Base-by-base conservation (phyloP, 2,113 vertebrate species). In the Erythrolamprus reginae region DNA sequence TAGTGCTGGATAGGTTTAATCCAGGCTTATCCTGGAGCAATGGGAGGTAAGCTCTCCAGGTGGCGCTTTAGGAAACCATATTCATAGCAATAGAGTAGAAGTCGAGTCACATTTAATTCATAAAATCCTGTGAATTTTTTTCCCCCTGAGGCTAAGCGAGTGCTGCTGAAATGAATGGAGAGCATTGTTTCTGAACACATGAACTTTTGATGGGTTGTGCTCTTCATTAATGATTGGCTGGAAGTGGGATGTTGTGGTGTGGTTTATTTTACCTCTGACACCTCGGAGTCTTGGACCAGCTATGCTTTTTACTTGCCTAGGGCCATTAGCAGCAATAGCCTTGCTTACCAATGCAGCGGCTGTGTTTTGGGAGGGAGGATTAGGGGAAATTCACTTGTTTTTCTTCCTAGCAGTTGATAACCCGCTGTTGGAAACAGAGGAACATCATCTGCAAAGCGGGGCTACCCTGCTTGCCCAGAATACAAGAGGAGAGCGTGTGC, bases 391-490 rank as follows among this genome's bases (percentile, higher is more conserved):
- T 51, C 7, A 51, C 48, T 87, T 90, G 58, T 55, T 90, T 90
- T 82, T 53, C 58, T 90, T 70, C 5, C 10, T 24, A 56, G 86
- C 90, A 10, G 65, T 56, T 48, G 85, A 87, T 26, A 86, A 51
- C 38, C 10, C 42, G 26, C 61, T 51, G 48, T 58, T 42, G 56
- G 26, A 70, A 86, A n/a, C 23, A 51, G 50, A 87, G 38, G 84
- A 52, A 24, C 50, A 33, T 90, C 24, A 47, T 82, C 50, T 53
- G 50, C 84, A 87, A 87, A 87, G 84, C 85, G 55, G 56, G 65
- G 65, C 51, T 87, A 21, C 61, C 84, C 61, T 90, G 61, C 90
- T 82, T 87, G 86, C 84, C 84, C 85, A 87, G 38, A 53, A 55
- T 42, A 17, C 61, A 10, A 82, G 61, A 17, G 42, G 65, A 56